Base-by-base conservation (phyloP, 2,888 invertebrate species). In the Fragum fragum region DNA sequence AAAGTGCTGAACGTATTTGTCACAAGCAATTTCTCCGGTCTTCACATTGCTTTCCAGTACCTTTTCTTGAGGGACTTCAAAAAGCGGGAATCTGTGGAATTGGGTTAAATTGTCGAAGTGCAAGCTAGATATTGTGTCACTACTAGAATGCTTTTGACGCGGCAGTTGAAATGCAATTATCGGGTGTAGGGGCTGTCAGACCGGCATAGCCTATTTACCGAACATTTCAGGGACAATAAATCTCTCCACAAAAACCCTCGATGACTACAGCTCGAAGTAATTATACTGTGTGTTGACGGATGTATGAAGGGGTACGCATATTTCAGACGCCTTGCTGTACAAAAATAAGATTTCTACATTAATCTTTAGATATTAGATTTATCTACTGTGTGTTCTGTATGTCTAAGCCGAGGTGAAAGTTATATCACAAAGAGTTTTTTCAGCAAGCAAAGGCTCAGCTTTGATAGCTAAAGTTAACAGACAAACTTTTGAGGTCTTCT, bases 311-410 rank as follows among this genome's bases (percentile, higher is more conserved):
- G 21, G 59, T 36, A 75, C 73, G 74, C 78, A 82, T 82, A 82
- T 55, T 78, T 76, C 39, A 82, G 82, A 82, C 82, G 82, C 82
- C 82, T 59, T 26, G 28, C 21, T 32, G 26, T 14, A 57, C 82
- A 82, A 82, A 82, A 81, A 82, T 55, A 52, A 39, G 26, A 32
- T 21, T 70, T 77, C 63, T 71, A 81, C 81, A 81, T 81, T 52
- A 70, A 77, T 81, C 81, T 71, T 71, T 18, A n/a, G 29, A 26
- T 71, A 71, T 71, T 55, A 55, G 71, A 71, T 66, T 42, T 66
- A 66, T 66, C 42, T 61, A 61, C 32, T 11, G 29, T 6, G n/a
- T 16, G 61, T n/a, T 61, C 7, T 26, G 32, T 18, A 11, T 28
- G 29, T n/a, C 32, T 26, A 29, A 32, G 61, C 61, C 32, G 5